Evolutionary conservation across 2,888 invertebrate genomes (phyloP).

Genomic region (Eupithecia subumbrata): DNA sequence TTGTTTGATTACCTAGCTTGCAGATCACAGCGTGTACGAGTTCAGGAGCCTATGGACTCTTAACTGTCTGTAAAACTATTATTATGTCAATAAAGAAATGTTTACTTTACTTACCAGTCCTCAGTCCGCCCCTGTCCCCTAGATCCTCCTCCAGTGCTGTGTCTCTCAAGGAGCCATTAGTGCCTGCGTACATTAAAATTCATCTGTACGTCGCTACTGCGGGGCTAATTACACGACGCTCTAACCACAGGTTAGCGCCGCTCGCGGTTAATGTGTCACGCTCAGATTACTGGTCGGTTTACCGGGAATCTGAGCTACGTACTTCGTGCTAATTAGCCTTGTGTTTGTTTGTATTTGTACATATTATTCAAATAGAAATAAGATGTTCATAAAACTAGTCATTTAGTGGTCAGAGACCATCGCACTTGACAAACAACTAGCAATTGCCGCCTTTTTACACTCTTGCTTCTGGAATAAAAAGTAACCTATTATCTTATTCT

Average conservation of each 20-base stretch:
- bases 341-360: background rate
- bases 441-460: too few species aligned
- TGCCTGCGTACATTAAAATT: slow-evolving; percentile 65
- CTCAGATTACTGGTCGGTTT: background rate
- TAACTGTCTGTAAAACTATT: too few species aligned
- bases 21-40: too few species aligned
- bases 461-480: too few species aligned
- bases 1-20: too few species aligned
- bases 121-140: slow-evolving; percentile 6
- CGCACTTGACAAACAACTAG: too few species aligned
- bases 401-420: background rate
- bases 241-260: slow-evolving; percentile 32
- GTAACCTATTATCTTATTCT: background rate
- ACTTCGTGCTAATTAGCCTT: background rate
- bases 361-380: background rate
- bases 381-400: background rate
- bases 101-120: too few species aligned
- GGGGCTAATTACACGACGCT: slow-evolving; percentile 35
- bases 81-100: too few species aligned
- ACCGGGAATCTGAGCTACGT: background rate
- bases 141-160: slow-evolving; percentile 37
- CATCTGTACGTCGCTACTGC: slow-evolving; percentile 54
- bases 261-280: background rate
- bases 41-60: too few species aligned
- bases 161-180: slow-evolving; percentile 63